Percentiles rank a stretch among this genome's conserved stretches.
Evolutionary conservation across 2,113 vertebrate species (phyloP).

Genomic region (Panthera leo): DNA sequence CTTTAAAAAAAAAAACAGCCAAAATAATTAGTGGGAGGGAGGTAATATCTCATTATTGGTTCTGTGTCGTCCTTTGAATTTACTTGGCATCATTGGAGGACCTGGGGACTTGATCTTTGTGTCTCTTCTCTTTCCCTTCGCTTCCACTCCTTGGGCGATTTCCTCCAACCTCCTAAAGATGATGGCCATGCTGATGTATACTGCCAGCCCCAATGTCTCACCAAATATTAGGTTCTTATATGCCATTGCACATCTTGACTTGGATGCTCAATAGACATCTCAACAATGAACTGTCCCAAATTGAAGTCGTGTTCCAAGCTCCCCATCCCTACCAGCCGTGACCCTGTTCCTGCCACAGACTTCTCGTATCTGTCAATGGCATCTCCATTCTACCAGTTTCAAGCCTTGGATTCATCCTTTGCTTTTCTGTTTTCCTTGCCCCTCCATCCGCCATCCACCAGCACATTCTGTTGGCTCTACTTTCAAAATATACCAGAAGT

Average conservation of each 20-base stretch:
- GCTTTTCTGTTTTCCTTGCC: not conserved
- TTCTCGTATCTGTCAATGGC: not conserved
- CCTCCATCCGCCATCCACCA: not conserved
- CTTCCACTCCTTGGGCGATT: not conserved
- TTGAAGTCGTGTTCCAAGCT: not conserved
- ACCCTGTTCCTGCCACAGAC: not conserved
- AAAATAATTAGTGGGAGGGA: not conserved
- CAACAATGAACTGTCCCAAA: not conserved
- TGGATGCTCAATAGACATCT: not conserved
- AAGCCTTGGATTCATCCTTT: not conserved
- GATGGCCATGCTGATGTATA: not conserved
- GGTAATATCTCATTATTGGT: not conserved
- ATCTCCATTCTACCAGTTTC: not conserved
- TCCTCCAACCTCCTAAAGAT: not conserved
- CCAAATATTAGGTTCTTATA: not conserved
- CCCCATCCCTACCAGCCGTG: not conserved
- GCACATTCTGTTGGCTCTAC: not conserved
- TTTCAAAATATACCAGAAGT: not conserved
- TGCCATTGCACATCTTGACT: not conserved
- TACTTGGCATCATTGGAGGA: not conserved
- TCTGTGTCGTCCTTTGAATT: not conserved
- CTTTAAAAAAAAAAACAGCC: not conserved
- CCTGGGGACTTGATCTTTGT: not conserved
- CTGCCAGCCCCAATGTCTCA: not conserved
- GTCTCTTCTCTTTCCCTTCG: not conserved